A percentile compares a stretch with the other conserved stretches of the same genome.
These are phyloP conservation scores for Holothuria scabra DNA, from an alignment of 53 echinoderm and acorn worm species.

Conservation along the genomic window DNA sequence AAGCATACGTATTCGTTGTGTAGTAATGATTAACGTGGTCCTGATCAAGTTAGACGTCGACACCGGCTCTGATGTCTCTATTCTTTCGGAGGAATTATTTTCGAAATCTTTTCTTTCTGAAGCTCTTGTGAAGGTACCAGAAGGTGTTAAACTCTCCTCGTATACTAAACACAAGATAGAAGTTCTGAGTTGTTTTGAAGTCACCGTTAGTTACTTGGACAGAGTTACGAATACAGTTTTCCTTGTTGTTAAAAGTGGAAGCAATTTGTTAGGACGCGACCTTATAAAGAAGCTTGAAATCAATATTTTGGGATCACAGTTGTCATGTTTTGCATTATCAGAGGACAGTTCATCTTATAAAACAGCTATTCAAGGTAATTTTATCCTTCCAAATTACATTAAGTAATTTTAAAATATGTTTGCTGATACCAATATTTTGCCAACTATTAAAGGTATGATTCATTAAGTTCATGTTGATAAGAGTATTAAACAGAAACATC, in stretches of 20 bases:
- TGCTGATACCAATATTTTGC: background rate
- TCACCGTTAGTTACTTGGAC: no score
- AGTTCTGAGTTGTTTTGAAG: no score
- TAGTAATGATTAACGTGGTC: background rate
- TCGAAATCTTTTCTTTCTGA: no score
- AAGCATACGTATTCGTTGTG: background rate
- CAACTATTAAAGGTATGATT: background rate
- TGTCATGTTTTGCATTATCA: background rate
- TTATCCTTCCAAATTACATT: no score
- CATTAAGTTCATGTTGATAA: background rate
- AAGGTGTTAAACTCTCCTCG: no score
- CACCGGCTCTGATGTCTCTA: constrained; percentile 2
- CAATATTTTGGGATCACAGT: background rate
- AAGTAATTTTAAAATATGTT: background rate
- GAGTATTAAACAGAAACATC: no score
- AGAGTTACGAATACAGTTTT: background rate
- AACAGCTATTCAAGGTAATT: no score
- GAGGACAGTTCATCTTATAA: background rate
- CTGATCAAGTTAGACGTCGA: background rate
- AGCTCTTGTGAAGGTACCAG: no score
- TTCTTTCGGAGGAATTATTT: background rate
- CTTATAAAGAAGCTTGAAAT: background rate
- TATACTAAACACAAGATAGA: no score
- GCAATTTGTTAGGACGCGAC: constrained; percentile 4
- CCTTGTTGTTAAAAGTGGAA: background rate